These are phyloP conservation scores for Ommatoiulus sabulosus DNA, from an alignment of 2,888 invertebrate species.

Conservation along the genomic window DNA sequence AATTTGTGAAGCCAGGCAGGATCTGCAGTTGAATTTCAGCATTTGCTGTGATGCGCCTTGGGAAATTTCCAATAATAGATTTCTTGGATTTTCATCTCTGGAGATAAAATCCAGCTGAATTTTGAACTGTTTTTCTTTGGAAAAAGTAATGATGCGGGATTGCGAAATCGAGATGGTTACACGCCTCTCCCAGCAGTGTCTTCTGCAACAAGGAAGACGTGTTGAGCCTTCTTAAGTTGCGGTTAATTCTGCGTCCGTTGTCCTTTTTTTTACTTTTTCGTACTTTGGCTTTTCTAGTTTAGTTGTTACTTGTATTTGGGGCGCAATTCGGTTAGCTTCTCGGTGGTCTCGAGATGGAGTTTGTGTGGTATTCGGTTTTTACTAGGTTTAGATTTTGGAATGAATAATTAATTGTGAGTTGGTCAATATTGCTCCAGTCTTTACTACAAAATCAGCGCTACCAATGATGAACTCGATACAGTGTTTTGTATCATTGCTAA, in stretches of 20 bases:
- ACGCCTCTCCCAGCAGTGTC: conserved; percentile 31
- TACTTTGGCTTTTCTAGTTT: neutral
- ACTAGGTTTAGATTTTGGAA: neutral
- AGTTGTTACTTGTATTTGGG: neutral
- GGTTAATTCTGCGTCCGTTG: conserved; percentile 7
- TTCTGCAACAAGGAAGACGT: neutral
- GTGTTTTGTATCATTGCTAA: no score
- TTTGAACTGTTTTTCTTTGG: conserved; percentile 47
- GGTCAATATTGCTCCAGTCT: neutral
- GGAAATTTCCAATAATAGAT: conserved; percentile 47
- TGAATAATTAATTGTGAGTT: neutral
- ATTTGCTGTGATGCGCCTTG: conserved; percentile 43
- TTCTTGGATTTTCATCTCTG: conserved; percentile 35
- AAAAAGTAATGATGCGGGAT: conserved; percentile 47
- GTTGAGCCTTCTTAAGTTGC: conserved; percentile 35
- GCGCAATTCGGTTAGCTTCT: neutral
- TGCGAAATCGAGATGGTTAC: conserved; percentile 44
- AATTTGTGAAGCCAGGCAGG: conserved; percentile 28
- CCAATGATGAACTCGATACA: neutral
- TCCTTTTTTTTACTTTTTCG: neutral
- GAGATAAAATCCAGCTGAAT: conserved; percentile 47
- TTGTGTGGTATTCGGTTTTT: neutral
- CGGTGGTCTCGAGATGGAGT: neutral
- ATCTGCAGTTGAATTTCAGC: conserved; percentile 13
- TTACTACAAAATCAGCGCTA: neutral